Base-by-base conservation (phyloP, 2,888 invertebrate species). In the Drosophila robusta region DNA sequence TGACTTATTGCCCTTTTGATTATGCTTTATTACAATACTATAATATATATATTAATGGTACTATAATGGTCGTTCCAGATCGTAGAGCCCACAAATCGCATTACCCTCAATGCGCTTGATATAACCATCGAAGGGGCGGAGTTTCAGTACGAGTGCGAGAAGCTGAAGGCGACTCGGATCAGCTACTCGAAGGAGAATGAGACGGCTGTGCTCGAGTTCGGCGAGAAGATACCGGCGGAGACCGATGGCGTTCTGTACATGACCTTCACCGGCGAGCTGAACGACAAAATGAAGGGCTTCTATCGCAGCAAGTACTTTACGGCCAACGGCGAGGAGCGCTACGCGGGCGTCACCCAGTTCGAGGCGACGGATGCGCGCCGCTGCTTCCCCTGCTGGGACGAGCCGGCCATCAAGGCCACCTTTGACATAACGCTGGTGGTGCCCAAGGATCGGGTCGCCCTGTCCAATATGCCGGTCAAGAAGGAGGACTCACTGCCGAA, bases 341-440 rank as follows among this genome's bases (percentile, higher is more conserved):
- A 95, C 90, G 96, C 96, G 32, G 98, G 97, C 36, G 97, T 97
- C 66, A 98, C 98, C 55, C 98, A 98, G 93, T 98, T 98, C 91
- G 97, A 97, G 91, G 94, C 97, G 0, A 97, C 96, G 3, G 96
- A 97, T 93, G 99, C 99, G 6, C 94, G 99, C 60, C 94, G 97
- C 80, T 97, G 98, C 90, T 99, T 99, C 90, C 99, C 99, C 3
- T 99, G 98, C 92, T 99, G 98, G 98, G 99, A 99, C 92, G 99
- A 99, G 92, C 99, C 99, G 8, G 97, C 98, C 11, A 95, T 97
- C 70, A 99, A 99, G 93, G 97, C 99, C 1, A 98, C 97, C 1
- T 99, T 99, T 93, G 96, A 98, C 91, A 96, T 99, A 71, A 95
- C 95, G 0, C 93, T 99, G 14, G 94, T 95, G 66, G 97, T 98